phyloP scores from a whole-genome alignment of 2,113 vertebrate genomes.

The Tamias sibiricus region DNA sequence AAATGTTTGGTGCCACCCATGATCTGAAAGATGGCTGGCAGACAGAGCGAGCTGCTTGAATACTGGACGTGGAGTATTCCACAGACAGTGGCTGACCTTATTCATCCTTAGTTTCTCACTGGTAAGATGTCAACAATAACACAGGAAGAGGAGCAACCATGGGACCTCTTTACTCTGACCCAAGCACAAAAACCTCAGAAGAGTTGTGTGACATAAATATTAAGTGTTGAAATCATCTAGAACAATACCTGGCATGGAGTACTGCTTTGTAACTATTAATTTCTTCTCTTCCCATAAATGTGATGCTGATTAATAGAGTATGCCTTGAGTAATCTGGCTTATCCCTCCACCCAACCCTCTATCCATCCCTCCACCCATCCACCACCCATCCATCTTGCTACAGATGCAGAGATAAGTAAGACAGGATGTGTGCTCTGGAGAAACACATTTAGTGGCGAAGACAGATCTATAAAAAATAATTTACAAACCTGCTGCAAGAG shows the following conservation, averaged over 20 bases:
- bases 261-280: conserved; percentile 26
- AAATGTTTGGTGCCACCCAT: neutral
- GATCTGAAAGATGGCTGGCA: conserved; percentile 5
- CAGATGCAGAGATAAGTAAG: neutral
- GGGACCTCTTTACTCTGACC: no score
- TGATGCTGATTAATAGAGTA: conserved; percentile 43
- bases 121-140: neutral
- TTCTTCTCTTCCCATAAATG: conserved; percentile 20
- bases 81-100: neutral
- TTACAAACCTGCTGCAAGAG: neutral
- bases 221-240: neutral
- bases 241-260: neutral
- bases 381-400: neutral
- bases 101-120: neutral
- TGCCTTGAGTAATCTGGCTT: neutral
- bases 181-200: neutral
- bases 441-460: neutral
- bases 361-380: neutral
- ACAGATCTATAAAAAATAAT: neutral
- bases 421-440: neutral
- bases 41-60: neutral
- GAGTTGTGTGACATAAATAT: neutral
- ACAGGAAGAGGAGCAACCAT: neutral
- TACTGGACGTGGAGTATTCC: neutral
- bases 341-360: neutral